phyloP scores from a whole-genome alignment of 2,888 invertebrate species.

The Agonopterix alstromeriana region DNA sequence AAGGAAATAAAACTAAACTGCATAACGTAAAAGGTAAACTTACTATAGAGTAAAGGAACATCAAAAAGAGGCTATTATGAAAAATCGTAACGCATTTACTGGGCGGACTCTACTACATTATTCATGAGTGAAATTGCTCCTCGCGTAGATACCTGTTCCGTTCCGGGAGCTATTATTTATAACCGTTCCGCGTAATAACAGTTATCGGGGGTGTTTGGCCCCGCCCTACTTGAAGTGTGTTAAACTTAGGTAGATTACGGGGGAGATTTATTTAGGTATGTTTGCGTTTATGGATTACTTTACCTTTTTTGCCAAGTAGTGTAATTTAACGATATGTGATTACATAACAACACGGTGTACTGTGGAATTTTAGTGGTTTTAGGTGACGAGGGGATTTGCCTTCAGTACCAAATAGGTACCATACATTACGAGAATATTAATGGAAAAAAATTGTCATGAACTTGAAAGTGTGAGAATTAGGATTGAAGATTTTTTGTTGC shows the following conservation, averaged over 20 bases:
- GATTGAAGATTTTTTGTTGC: too few relatives aligned
- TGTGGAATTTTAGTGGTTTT: too few relatives aligned
- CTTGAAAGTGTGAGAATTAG: too few relatives aligned
- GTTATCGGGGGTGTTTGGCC: slow-evolving; percentile 43
- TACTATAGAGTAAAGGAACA: slow-evolving; percentile 32
- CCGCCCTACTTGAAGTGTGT: slow-evolving; percentile 31
- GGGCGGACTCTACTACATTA: slow-evolving; percentile 66
- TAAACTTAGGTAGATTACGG: slow-evolving; percentile 23
- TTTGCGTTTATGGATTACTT: neutral
- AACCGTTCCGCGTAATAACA: slow-evolving; percentile 42
- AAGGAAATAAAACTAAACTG: slow-evolving; percentile 55
- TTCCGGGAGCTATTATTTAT: slow-evolving; percentile 50
- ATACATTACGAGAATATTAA: too few relatives aligned
- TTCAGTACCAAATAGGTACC: too few relatives aligned
- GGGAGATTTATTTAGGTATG: slow-evolving; percentile 9
- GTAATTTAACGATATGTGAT: too few relatives aligned
- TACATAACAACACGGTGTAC: too few relatives aligned
- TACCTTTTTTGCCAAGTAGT: too few relatives aligned
- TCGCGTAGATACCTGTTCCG: slow-evolving; percentile 42
- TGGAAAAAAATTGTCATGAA: too few relatives aligned
- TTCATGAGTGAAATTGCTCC: slow-evolving; percentile 67
- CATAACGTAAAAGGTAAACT: slow-evolving; percentile 47
- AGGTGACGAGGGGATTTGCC: too few relatives aligned
- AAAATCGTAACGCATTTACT: slow-evolving; percentile 73
- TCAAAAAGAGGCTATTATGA: slow-evolving; percentile 71